These are phyloP conservation scores for Erebia palarica DNA, from an alignment of 2,888 invertebrate species.

Conservation along the genomic window DNA sequence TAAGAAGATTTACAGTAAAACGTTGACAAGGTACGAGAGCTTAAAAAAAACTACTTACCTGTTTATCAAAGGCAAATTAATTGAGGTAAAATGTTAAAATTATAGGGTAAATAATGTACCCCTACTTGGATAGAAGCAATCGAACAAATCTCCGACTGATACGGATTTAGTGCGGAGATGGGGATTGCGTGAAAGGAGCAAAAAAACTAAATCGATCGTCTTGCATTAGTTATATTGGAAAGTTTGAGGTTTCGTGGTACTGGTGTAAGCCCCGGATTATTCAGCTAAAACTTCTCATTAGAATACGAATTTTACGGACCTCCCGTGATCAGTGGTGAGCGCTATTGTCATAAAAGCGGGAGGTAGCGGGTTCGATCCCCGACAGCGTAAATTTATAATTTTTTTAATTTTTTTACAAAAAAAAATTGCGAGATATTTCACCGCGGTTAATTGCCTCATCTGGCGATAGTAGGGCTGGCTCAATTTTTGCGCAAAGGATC, in stretches of 20 bases:
- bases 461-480: too few species aligned
- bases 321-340: too few species aligned
- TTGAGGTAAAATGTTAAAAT: constrained; percentile 20
- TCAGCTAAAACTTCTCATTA: background rate
- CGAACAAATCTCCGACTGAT: constrained; percentile 21
- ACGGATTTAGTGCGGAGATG: constrained; percentile 16
- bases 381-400: too few species aligned
- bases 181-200: constrained; percentile 15
- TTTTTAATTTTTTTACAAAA: too few species aligned
- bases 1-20: too few species aligned
- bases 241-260: constrained; percentile 2
- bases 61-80: background rate
- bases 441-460: too few species aligned
- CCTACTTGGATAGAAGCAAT: constrained; percentile 17
- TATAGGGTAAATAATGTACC: constrained; percentile 17
- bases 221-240: constrained; percentile 19
- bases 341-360: too few species aligned
- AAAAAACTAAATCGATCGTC: constrained; percentile 12
- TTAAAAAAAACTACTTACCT: too few species aligned
- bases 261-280: background rate
- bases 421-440: too few species aligned
- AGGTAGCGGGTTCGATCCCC: too few species aligned
- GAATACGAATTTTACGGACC: background rate
- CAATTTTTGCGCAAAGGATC: too few species aligned
- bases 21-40: too few species aligned